phyloP scores from a whole-genome alignment of 2,888 invertebrate species.

The Xanthorhoe designata region DNA sequence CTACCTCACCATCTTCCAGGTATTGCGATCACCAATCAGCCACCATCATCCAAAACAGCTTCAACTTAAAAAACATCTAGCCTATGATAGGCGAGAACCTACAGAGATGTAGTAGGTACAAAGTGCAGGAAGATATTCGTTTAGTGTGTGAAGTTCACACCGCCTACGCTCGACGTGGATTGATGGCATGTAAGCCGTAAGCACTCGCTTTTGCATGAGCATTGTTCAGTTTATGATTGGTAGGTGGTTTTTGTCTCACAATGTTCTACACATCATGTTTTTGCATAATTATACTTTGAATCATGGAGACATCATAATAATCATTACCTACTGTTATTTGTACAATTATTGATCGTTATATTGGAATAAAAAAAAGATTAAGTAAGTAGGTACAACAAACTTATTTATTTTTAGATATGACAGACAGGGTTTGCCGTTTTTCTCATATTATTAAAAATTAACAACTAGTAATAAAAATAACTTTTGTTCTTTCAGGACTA shows the following conservation, averaged over 20 bases:
- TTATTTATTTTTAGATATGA: too few species aligned
- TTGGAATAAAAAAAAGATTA: not conserved
- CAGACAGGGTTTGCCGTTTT: too few species aligned
- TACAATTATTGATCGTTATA: not conserved
- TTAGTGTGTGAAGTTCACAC: conserved; percentile 44
- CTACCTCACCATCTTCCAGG: too few species aligned
- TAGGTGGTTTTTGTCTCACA: conserved; percentile 24
- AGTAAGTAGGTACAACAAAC: too few species aligned
- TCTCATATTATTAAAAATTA: too few species aligned
- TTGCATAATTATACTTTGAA: conserved; percentile 26
- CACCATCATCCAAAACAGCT: not conserved
- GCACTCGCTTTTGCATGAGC: conserved; percentile 40
- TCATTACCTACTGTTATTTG: not conserved
- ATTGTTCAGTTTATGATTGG: conserved; percentile 41
- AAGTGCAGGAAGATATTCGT: conserved; percentile 37
- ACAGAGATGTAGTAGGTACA: conserved; percentile 6
- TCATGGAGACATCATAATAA: not conserved
- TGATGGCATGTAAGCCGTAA: conserved; percentile 41
- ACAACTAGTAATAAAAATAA: too few species aligned
- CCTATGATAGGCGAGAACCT: not conserved
- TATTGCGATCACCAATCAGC: too few species aligned
- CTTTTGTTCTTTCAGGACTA: too few species aligned
- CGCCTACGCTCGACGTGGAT: conserved; percentile 47
- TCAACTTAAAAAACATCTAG: not conserved
- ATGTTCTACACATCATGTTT: conserved; percentile 22